Base-by-base conservation (phyloP, 2,888 invertebrate genomes). In the Eupithecia dodoneata region DNA sequence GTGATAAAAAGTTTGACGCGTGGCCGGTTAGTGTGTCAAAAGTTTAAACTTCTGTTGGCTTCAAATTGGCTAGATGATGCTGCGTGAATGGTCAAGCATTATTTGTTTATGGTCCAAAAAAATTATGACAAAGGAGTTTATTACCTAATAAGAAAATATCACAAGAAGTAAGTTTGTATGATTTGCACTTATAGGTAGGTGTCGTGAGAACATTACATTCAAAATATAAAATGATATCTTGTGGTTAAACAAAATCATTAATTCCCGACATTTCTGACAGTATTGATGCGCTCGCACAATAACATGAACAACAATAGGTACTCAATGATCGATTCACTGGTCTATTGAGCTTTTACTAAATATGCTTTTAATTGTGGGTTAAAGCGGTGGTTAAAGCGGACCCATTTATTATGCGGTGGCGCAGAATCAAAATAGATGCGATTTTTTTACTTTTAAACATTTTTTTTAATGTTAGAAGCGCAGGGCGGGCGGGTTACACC, bases 391-490 rank as follows among this genome's bases (percentile, higher is more conserved):
- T 86, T 89, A 78, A 82, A 80, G 79, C 76, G 75, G 77, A 90
- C 86, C 90, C 88, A 84, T 80, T 86, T 87, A 93, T 94, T 94
- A 93, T 90, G 90, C 80, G 92, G 94, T 94, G 91, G 93, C 93
- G 83, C 88, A 91, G 90, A 82, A 91, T 89, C 91, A 92, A 92
- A 93, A 92, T 93, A 92, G 83, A 85, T 87, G 85, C 78, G 79
- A 81, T 87, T 89, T 70, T 70, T 70, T 70, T 70, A 10, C 18
- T n/a, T 44, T n/a, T n/a, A 7, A n/a, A n/a, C 1, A 2, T 89
- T 88, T 87, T 87, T 76, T 47, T 18, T 42, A 77, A 79, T 73
- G 78, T 83, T 78, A 82, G 81, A 79, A 81, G 78, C 75, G 79
- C 72, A 81, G 86, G 92, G 93, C 91, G 92, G 90, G 86, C 76